Conservation (phyloP, 2,797 vertebrate genomes). For the Chanos chanos region DNA sequence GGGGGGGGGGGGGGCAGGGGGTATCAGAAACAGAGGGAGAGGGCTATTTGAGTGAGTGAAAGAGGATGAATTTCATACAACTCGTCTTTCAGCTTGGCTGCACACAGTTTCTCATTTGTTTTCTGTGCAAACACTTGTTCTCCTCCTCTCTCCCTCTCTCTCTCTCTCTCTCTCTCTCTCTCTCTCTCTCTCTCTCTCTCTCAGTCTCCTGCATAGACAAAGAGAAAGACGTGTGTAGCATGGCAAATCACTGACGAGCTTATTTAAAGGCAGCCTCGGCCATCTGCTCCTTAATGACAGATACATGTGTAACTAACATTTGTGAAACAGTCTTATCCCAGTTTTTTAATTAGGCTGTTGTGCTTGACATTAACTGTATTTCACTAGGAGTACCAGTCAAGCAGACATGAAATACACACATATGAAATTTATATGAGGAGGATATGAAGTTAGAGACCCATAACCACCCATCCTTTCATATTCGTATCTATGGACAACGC, state of each 20-base stretch:
- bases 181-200: background rate
- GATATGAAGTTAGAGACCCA: too few relatives aligned
- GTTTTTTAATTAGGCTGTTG: background rate
- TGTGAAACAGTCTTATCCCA: background rate
- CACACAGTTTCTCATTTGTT: slow-evolving; percentile 23
- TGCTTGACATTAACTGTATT: too few relatives aligned
- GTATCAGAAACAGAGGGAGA: background rate
- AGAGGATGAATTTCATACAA: slow-evolving; percentile 29
- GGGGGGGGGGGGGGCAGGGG: too few relatives aligned
- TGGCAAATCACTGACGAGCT: background rate
- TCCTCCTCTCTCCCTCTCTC: slow-evolving; percentile 15
- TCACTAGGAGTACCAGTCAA: too few relatives aligned
- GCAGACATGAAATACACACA: too few relatives aligned
- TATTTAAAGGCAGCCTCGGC: background rate
- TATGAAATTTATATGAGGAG: too few relatives aligned
- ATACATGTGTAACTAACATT: slow-evolving; percentile 1
- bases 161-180: background rate
- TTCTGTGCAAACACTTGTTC: slow-evolving; percentile 24
- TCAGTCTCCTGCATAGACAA: background rate
- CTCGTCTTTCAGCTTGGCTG: slow-evolving; percentile 33
- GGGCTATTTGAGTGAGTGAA: too few relatives aligned
- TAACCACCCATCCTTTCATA: too few relatives aligned
- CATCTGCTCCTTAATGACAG: background rate
- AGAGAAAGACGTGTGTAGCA: slow-evolving; percentile 5
- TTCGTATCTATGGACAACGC: too few relatives aligned